Percentiles rank a stretch among this genome's conserved stretches.
Evolutionary conservation across 2,113 vertebrate genomes (phyloP).

Genomic region (Daubentonia madagascariensis): DNA sequence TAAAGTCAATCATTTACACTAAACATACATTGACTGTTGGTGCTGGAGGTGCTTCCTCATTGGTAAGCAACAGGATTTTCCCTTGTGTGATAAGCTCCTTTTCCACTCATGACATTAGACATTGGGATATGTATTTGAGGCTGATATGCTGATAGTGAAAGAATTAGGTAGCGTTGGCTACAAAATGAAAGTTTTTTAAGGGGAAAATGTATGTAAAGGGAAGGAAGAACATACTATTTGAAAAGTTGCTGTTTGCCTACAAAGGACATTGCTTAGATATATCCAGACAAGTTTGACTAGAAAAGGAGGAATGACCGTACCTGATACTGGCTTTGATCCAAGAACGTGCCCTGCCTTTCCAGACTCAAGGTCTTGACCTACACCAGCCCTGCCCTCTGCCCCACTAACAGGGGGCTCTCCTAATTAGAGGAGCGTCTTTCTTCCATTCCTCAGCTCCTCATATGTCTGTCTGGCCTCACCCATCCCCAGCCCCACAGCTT

Average conservation of each 20-base stretch:
- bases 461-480: neutral
- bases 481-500: neutral
- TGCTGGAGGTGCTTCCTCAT: neutral
- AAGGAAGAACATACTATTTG: neutral
- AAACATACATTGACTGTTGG: neutral
- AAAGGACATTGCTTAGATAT: neutral
- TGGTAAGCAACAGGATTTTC: constrained; percentile 24
- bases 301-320: neutral
- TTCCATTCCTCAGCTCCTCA: neutral
- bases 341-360: neutral
- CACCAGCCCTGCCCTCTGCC: neutral
- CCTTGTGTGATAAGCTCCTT: neutral
- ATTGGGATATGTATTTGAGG: neutral
- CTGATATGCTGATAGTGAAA: neutral
- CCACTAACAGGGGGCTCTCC: neutral
- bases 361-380: neutral
- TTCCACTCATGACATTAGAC: neutral
- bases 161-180: neutral
- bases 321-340: neutral
- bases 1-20: constrained; percentile 24
- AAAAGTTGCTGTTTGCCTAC: neutral
- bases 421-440: neutral
- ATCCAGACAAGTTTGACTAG: neutral
- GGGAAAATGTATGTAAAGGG: neutral
- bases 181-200: neutral